phyloP scores from a whole-genome alignment of 2,113 vertebrate genomes.

The Scomber colias region DNA sequence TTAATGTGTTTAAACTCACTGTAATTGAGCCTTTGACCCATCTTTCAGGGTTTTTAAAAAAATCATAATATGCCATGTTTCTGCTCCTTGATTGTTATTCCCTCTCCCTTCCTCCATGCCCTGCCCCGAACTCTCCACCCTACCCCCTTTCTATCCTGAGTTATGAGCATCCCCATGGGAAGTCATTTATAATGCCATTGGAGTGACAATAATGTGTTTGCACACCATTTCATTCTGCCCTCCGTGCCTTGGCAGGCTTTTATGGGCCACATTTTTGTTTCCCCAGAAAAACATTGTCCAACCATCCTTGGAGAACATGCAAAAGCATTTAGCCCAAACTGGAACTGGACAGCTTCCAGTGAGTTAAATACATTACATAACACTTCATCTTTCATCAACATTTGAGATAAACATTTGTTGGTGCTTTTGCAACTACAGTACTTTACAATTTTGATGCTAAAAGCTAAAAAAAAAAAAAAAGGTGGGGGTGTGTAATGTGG shows the following conservation, averaged over 20 bases:
- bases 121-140: conserved; percentile 38
- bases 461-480: conserved; percentile 5
- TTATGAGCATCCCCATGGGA: conserved; percentile 74
- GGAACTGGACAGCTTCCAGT: conserved; percentile 37
- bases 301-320: conserved; percentile 45
- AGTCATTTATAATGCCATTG: conserved; percentile 81
- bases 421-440: conserved; percentile 10
- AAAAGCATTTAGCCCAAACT: conserved; percentile 49
- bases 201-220: conserved; percentile 80
- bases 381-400: conserved; percentile 10
- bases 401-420: conserved; percentile 26
- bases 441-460: conserved; percentile 17
- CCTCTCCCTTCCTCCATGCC: conserved; percentile 34
- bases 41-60: conserved; percentile 69
- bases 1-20: conserved; percentile 84
- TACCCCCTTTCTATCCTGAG: conserved; percentile 56
- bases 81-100: conserved; percentile 69
- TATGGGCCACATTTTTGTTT: conserved; percentile 66
- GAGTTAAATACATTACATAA: conserved; percentile 34
- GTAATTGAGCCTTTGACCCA: conserved; percentile 83
- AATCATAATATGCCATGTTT: conserved; percentile 71
- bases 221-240: conserved; percentile 77
- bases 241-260: conserved; percentile 65
- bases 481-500: neutral
- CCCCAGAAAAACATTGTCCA: conserved; percentile 65